Percentiles rank a stretch among this genome's conserved stretches.
Conservation (phyloP, 2,888 invertebrate species). For the Drosophila stalkeri region DNA sequence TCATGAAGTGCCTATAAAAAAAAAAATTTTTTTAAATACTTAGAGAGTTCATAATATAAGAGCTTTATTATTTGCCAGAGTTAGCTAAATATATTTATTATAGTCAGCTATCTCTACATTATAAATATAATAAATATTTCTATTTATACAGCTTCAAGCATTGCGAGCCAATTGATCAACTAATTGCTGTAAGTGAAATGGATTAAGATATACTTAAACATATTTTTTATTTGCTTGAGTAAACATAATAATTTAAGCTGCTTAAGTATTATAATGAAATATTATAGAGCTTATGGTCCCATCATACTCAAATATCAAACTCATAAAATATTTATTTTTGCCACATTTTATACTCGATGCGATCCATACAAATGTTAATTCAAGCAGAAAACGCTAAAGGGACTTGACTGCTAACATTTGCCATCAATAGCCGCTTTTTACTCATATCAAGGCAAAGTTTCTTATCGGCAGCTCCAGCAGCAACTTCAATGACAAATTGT, state of each 20-base stretch:
- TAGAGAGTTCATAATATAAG: background rate
- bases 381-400: slow-evolving; percentile 26
- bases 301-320: background rate
- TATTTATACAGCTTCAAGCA: background rate
- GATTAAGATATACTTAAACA: background rate
- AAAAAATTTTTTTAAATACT: no score
- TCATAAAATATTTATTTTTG: slow-evolving; percentile 17
- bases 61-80: background rate
- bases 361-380: slow-evolving; percentile 21
- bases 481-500: slow-evolving; percentile 79
- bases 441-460: slow-evolving; percentile 71
- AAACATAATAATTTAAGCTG: background rate
- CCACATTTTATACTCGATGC: background rate
- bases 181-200: background rate
- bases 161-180: background rate
- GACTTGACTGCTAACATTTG: slow-evolving; percentile 54
- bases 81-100: no score
- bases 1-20: background rate
- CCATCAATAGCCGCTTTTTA: slow-evolving; percentile 71
- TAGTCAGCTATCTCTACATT: no score
- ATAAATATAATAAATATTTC: no score
- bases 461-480: slow-evolving; percentile 71
- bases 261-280: background rate
- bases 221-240: background rate
- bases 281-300: background rate